phyloP scores from a whole-genome alignment of 2,113 vertebrate species.

The Piaya cayana region DNA sequence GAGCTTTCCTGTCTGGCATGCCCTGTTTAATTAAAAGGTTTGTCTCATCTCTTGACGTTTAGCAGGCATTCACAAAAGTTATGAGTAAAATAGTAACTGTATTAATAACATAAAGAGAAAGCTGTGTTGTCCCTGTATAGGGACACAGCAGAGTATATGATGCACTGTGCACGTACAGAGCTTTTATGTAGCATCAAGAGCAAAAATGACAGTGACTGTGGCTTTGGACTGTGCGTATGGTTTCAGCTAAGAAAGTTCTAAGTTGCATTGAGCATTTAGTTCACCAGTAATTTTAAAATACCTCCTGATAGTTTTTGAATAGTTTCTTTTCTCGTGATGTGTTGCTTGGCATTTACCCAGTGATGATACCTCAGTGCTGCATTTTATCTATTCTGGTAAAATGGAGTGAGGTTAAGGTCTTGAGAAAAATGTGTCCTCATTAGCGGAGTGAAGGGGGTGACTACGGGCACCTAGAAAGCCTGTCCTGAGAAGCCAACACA shows the following conservation, averaged over 20 bases:
- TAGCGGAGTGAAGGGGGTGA: not conserved
- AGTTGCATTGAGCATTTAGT: not conserved
- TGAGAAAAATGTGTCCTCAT: not conserved
- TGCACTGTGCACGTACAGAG: not conserved
- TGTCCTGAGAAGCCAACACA: not conserved
- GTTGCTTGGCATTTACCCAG: not conserved
- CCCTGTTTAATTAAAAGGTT: not conserved
- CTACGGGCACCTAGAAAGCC: not conserved
- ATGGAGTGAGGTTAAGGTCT: not conserved
- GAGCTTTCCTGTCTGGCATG: not conserved
- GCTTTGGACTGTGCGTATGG: not conserved
- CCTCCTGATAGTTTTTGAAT: not conserved
- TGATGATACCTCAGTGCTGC: not conserved
- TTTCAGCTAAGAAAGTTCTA: not conserved
- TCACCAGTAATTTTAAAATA: not conserved
- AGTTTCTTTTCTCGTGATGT: not conserved
- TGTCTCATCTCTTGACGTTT: not conserved
- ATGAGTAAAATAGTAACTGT: not conserved
- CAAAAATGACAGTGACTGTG: not conserved
- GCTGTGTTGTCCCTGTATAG: not conserved
- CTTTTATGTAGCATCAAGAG: not conserved
- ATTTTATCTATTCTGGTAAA: not conserved
- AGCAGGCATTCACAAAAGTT: not conserved
- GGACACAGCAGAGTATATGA: not conserved
- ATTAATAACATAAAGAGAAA: not conserved